Evolutionary conservation across 2,888 invertebrate species (phyloP).

Genomic region (Willowsia nigromaculata): DNA sequence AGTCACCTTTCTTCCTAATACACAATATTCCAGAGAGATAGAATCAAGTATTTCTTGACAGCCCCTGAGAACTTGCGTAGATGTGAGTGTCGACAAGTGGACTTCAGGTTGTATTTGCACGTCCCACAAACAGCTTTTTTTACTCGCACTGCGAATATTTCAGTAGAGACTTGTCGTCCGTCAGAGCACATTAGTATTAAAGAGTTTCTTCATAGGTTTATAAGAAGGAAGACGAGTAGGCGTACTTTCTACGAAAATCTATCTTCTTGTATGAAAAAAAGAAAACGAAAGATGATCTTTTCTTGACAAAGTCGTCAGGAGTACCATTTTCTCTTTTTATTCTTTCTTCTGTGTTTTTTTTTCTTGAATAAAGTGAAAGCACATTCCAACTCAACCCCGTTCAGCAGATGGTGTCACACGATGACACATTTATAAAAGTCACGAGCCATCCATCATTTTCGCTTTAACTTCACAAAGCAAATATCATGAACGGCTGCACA

Average conservation of each 20-base stretch:
- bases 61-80: background rate
- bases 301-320: constrained; percentile 21
- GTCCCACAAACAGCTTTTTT: background rate
- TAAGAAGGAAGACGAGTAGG: background rate
- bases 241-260: background rate
- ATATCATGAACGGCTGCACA: background rate
- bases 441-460: constrained; percentile 44
- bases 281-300: constrained; percentile 49
- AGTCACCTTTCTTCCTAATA: background rate
- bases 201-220: background rate
- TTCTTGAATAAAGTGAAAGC: constrained; percentile 14
- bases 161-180: background rate
- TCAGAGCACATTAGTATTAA: constrained; percentile 17
- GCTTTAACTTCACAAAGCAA: background rate
- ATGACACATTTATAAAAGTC: constrained; percentile 29
- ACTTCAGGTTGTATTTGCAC: constrained; percentile 6
- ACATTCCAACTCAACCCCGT: background rate
- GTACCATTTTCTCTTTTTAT: background rate
- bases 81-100: constrained; percentile 16
- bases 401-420: constrained; percentile 56
- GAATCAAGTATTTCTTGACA: constrained; percentile 13
- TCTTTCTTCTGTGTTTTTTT: background rate
- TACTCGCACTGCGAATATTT: background rate
- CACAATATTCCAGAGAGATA: constrained; percentile 3
- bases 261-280: constrained; percentile 30